A percentile compares a stretch with the other conserved stretches of the same genome.
Evolutionary conservation across 1,140 invertebrate genomes (phyloP).

Genomic region (Papilio aristodemus): DNA sequence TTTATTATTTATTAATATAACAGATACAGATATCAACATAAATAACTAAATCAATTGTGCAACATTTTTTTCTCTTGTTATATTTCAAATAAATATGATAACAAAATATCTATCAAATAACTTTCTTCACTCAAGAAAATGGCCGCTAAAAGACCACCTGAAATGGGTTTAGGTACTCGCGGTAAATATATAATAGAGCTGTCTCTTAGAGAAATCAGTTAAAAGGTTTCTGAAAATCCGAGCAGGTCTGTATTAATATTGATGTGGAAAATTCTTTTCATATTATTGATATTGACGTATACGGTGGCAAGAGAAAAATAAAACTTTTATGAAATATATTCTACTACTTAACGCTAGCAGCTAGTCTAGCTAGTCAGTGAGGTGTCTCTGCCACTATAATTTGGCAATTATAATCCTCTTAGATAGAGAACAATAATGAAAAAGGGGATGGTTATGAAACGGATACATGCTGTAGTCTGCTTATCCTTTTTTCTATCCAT

Average conservation of each 20-base stretch:
- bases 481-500: too few species aligned
- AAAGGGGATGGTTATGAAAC: too few species aligned
- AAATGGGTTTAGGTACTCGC: not conserved
- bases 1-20: too few species aligned
- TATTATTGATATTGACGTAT: slow-evolving; percentile 18
- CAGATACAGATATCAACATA: too few species aligned
- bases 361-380: too few species aligned
- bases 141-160: not conserved
- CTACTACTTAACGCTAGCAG: not conserved
- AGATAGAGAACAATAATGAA: too few species aligned
- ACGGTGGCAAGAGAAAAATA: not conserved
- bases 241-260: slow-evolving; percentile 9
- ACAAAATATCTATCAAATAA: not conserved
- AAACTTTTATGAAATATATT: not conserved
- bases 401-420: too few species aligned
- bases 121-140: not conserved
- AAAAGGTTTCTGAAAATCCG: slow-evolving; percentile 25
- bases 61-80: too few species aligned
- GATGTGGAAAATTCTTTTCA: slow-evolving; percentile 4
- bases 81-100: too few species aligned
- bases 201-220: slow-evolving; percentile 24
- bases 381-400: too few species aligned
- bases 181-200: slow-evolving; percentile 14
- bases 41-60: too few species aligned
- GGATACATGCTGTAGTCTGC: too few species aligned